phyloP scores from a whole-genome alignment of 2,113 vertebrate species.

The Sarotherodon lohbergeri region DNA sequence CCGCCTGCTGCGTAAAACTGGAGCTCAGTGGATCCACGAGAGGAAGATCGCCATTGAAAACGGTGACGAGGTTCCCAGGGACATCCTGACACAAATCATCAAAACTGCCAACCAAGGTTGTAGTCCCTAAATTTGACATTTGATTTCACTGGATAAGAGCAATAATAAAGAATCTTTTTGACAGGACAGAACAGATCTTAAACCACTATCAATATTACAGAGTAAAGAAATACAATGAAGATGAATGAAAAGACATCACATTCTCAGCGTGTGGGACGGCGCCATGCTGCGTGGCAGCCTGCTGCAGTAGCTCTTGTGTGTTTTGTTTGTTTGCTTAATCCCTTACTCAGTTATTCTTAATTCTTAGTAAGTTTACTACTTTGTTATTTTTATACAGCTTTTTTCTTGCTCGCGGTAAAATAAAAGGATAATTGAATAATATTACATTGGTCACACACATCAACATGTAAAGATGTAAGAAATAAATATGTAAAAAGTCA shows the following conservation, averaged over 20 bases:
- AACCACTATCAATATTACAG: background rate
- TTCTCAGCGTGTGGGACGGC: background rate
- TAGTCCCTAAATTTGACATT: fast-evolving
- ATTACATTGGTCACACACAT: no score
- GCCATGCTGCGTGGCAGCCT: background rate
- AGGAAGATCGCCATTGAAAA: conserved; percentile 75
- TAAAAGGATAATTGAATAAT: no score
- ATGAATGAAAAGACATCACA: fast-evolving
- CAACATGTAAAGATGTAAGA: no score
- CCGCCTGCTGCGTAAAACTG: conserved; percentile 77
- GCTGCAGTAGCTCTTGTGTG: background rate
- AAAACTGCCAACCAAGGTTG: conserved; percentile 69
- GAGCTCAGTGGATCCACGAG: conserved; percentile 76
- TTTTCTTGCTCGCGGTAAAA: no score
- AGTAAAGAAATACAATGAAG: fast-evolving
- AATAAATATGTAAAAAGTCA: no score
- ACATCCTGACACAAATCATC: conserved; percentile 89
- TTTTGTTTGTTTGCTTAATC: background rate
- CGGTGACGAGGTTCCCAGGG: conserved; percentile 73
- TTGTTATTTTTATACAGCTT: no score
- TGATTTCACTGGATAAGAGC: fast-evolving
- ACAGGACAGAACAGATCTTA: fast-evolving
- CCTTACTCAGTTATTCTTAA: background rate
- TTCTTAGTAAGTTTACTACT: background rate
- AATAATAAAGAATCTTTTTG: background rate